phyloP scores from a whole-genome alignment of 2,888 invertebrate species.

The Latrodectus hesperus region DNA sequence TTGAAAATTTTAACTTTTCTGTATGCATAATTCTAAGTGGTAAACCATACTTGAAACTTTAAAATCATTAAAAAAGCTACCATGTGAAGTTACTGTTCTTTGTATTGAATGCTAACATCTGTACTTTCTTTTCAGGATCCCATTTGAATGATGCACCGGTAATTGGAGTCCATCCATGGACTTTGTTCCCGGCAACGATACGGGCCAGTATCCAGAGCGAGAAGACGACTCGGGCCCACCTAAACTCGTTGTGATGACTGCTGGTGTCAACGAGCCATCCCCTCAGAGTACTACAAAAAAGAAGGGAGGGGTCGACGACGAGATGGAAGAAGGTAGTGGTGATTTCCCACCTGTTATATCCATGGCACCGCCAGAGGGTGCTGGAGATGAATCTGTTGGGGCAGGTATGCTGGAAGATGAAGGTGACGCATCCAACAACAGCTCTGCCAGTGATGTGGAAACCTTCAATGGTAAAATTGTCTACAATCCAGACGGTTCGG shows the following conservation, averaged over 20 bases:
- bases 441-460: conserved; percentile 82
- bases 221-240: conserved; percentile 37
- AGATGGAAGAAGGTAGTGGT: conserved; percentile 45
- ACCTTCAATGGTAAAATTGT: conserved; percentile 97
- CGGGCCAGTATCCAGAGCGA: conserved; percentile 48
- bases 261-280: conserved; percentile 46
- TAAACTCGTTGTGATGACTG: conserved; percentile 58
- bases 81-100: background rate
- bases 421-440: conserved; percentile 51
- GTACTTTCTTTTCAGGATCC: conserved; percentile 51
- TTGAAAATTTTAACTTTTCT: too few relatives aligned
- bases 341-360: conserved; percentile 41
- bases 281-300: conserved; percentile 29
- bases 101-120: background rate
- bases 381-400: conserved; percentile 12
- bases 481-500: conserved; percentile 97
- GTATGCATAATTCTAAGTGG: too few relatives aligned
- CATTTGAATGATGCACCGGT: conserved; percentile 62
- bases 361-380: conserved; percentile 31
- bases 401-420: conserved; percentile 12
- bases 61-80: too few relatives aligned
- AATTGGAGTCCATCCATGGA: conserved; percentile 60
- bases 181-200: conserved; percentile 66
- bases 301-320: conserved; percentile 35
- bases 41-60: too few relatives aligned